Conservation (phyloP, 2,797 vertebrate species). For the Coccyzus lansbergi region DNA sequence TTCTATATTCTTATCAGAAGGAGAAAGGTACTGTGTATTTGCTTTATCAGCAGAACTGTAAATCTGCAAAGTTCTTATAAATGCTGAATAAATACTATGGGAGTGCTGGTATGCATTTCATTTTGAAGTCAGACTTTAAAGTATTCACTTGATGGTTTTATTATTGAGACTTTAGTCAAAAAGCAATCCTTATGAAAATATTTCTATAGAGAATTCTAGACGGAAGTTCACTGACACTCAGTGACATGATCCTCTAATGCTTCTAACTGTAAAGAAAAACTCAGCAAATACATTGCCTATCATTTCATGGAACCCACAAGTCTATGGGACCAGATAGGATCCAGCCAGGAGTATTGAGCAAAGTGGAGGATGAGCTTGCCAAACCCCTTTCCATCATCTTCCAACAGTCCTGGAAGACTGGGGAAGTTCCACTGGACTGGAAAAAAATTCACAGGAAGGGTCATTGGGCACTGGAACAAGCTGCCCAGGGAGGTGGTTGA, state of each 20-base stretch:
- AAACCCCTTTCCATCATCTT: too few relatives aligned
- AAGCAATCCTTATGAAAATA: neutral
- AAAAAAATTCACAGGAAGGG: too few relatives aligned
- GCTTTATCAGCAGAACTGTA: slow-evolving; percentile 1
- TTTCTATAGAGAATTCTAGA: neutral
- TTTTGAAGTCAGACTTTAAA: neutral
- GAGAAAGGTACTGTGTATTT: neutral
- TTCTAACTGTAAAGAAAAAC: neutral
- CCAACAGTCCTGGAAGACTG: too few relatives aligned
- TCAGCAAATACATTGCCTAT: neutral
- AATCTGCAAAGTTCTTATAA: neutral
- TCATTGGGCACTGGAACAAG: too few relatives aligned
- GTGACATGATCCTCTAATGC: neutral
- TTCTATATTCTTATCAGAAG: slow-evolving; percentile 6
- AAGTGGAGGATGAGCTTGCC: too few relatives aligned
- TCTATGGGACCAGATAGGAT: too few relatives aligned
- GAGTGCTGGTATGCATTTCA: neutral
- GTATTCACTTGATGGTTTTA: neutral
- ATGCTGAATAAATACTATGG: neutral
- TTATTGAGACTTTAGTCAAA: neutral
- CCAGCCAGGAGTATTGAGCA: too few relatives aligned
- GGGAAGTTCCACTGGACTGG: too few relatives aligned
- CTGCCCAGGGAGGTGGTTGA: too few relatives aligned
- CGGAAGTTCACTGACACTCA: neutral
- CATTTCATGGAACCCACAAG: neutral